Conservation (phyloP, 2,113 vertebrate species). For the Poicephalus gulielmi region DNA sequence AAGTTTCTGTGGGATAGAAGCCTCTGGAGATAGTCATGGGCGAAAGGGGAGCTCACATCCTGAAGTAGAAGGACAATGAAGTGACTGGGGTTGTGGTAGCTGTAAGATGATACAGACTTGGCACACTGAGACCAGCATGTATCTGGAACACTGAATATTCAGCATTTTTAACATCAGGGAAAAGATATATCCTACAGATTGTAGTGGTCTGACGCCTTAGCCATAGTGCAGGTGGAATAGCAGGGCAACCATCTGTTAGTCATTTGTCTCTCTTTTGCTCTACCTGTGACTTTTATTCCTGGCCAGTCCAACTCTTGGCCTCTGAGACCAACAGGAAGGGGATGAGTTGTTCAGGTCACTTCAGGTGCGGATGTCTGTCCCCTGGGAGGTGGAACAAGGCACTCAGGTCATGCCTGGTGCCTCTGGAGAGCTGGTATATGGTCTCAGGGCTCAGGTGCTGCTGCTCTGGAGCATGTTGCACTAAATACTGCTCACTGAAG, state of each 20-base stretch:
- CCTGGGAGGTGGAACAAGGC: neutral
- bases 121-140: neutral
- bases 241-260: neutral
- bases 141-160: neutral
- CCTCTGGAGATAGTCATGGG: neutral
- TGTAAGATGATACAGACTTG: neutral
- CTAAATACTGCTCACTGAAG: neutral
- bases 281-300: neutral
- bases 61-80: neutral
- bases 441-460: neutral
- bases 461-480: neutral
- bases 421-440: neutral
- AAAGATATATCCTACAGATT: neutral
- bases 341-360: neutral
- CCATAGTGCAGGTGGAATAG: neutral
- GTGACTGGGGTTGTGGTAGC: neutral
- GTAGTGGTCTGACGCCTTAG: neutral
- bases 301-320: neutral
- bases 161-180: neutral
- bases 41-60: neutral
- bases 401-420: neutral
- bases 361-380: neutral
- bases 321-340: neutral
- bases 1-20: neutral
- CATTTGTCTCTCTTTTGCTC: conserved; percentile 7